Evolutionary conservation across 2,797 vertebrate genomes (phyloP).

Genomic region (Danio choprae): DNA sequence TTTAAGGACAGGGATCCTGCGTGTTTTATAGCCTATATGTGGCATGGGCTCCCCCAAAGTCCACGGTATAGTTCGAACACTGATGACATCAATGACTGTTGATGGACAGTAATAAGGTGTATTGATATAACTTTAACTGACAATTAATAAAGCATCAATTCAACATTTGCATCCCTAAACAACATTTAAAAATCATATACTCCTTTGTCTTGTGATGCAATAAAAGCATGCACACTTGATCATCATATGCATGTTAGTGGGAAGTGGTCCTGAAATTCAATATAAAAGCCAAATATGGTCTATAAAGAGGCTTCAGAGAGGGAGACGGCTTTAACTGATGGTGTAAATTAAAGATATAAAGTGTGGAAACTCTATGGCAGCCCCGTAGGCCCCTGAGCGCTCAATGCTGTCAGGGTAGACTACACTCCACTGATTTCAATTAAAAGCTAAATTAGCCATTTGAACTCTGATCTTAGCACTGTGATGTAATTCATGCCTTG

Average conservation of each 20-base stretch:
- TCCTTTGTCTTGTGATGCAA: neutral
- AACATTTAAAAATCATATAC: constrained; percentile 47
- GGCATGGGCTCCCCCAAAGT: no score
- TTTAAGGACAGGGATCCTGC: no score
- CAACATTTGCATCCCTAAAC: neutral
- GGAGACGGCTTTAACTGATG: constrained; percentile 31
- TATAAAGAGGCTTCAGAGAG: constrained; percentile 7
- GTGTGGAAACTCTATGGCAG: constrained; percentile 44
- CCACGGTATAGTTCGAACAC: no score
- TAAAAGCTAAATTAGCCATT: constrained; percentile 70
- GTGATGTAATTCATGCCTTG: constrained; percentile 54
- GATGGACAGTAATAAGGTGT: no score
- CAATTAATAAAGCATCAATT: no score
- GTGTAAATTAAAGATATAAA: constrained; percentile 47
- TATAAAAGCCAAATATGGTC: neutral
- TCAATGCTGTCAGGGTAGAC: constrained; percentile 47
- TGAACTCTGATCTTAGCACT: constrained; percentile 63
- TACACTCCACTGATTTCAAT: constrained; percentile 66
- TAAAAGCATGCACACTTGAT: neutral
- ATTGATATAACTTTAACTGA: no score
- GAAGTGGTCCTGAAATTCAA: neutral
- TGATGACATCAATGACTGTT: no score
- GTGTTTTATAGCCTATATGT: no score
- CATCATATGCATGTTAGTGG: neutral
- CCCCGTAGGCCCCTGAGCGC: constrained; percentile 30